Conservation (phyloP, 2,888 invertebrate species). For the Itoplectis maculator region DNA sequence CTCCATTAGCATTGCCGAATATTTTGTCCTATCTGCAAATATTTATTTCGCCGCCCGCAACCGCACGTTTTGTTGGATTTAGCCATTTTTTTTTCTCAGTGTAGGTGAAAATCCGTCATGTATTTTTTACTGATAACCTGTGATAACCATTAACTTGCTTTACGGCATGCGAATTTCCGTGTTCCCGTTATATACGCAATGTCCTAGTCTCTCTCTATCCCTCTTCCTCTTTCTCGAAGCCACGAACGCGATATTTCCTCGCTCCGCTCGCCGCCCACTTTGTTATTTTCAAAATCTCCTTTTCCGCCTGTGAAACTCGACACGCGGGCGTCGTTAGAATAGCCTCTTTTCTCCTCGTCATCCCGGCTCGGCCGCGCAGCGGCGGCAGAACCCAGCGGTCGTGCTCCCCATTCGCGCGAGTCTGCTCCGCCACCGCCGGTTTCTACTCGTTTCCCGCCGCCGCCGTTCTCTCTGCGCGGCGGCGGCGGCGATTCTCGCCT, state of each 20-base stretch:
- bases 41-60: no score
- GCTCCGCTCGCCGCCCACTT: slow-evolving; percentile 75
- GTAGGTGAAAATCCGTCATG: no score
- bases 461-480: slow-evolving; percentile 66
- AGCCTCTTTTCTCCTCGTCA: slow-evolving; percentile 71
- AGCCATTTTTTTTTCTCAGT: no score
- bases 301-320: slow-evolving; percentile 79
- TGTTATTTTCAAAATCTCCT: slow-evolving; percentile 80
- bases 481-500: slow-evolving; percentile 56
- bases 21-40: no score
- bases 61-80: no score
- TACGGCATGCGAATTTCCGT: not conserved
- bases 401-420: slow-evolving; percentile 67
- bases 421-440: slow-evolving; percentile 69
- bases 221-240: no score
- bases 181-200: slow-evolving; percentile 2
- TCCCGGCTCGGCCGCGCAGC: slow-evolving; percentile 59
- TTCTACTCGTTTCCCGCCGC: slow-evolving; percentile 75
- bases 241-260: slow-evolving; percentile 50
- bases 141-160: no score
- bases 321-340: slow-evolving; percentile 75
- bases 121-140: no score
- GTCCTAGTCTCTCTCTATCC: not conserved
- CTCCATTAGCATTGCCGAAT: no score
- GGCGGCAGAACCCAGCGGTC: slow-evolving; percentile 47